Percentiles rank a stretch among this genome's conserved stretches.
Conservation (phyloP, 2,113 vertebrate species). For the Passer montanus region DNA sequence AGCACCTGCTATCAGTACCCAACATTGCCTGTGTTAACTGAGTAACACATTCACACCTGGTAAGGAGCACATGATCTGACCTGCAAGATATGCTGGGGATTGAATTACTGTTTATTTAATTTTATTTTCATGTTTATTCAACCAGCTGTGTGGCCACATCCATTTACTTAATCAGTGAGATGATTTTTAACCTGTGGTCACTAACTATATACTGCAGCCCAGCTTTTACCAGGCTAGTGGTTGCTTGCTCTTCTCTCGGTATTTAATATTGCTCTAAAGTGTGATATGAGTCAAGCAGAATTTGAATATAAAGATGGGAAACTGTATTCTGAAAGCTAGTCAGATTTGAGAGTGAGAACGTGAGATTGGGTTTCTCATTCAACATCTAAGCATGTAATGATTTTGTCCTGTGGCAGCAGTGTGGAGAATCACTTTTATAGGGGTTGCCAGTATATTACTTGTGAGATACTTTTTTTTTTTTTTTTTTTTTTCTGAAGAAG, state of each 20-base stretch:
- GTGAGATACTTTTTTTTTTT: background rate
- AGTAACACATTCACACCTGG: background rate
- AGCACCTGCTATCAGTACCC: background rate
- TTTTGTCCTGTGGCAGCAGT: background rate
- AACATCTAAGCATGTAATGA: background rate
- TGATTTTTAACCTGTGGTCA: background rate
- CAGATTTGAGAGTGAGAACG: background rate
- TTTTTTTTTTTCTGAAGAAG: background rate
- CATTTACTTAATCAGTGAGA: background rate
- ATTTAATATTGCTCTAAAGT: background rate
- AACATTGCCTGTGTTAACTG: background rate
- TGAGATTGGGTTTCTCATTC: background rate
- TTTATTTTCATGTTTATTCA: constrained; percentile 1
- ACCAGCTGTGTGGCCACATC: background rate
- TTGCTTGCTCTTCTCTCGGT: background rate
- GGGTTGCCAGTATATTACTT: background rate
- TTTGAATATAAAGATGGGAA: background rate
- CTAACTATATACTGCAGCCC: background rate
- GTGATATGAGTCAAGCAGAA: background rate
- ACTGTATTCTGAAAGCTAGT: background rate
- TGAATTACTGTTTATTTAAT: constrained; percentile 1
- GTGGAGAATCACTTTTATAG: background rate
- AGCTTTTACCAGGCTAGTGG: background rate
- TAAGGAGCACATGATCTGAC: constrained; percentile 2
- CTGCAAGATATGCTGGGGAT: background rate